Percentiles rank a stretch among this genome's conserved stretches.
These are phyloP conservation scores for Ectemnius lituratus DNA, from an alignment of 2,888 invertebrate species.

Conservation along the genomic window DNA sequence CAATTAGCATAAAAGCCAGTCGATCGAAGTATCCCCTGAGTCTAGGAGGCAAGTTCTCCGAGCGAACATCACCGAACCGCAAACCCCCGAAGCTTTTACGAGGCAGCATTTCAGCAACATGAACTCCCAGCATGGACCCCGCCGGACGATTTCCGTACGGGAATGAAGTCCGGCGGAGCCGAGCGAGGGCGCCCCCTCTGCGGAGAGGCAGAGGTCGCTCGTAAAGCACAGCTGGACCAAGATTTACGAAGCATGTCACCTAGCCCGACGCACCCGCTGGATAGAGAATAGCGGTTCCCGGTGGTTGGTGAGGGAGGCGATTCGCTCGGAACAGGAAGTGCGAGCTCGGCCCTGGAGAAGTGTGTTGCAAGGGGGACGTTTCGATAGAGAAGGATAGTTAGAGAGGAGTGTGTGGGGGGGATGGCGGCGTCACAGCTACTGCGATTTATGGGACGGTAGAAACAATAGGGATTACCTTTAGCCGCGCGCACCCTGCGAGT, in stretches of 20 bases:
- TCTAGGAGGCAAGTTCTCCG: too few relatives aligned
- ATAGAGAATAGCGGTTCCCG: constrained; percentile 29
- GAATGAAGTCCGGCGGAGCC: constrained; percentile 32
- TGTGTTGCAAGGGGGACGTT: constrained; percentile 32
- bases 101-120: too few relatives aligned
- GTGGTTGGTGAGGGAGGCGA: constrained; percentile 25
- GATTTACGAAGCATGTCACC: constrained; percentile 67
- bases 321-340: constrained; percentile 29
- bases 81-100: too few relatives aligned
- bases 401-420: constrained; percentile 31
- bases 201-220: constrained; percentile 46
- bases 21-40: too few relatives aligned
- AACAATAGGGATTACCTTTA: constrained; percentile 70
- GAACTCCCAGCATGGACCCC: too few relatives aligned
- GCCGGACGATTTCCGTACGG: neutral
- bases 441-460: constrained; percentile 70
- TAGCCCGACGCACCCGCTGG: constrained; percentile 54
- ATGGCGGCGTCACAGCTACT: constrained; percentile 47
- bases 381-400: too few relatives aligned
- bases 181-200: constrained; percentile 44
- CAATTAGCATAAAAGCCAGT: too few relatives aligned
- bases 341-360: constrained; percentile 39
- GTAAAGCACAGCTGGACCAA: constrained; percentile 70
- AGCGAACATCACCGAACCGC: too few relatives aligned
- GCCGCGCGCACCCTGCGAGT: constrained; percentile 29